phyloP scores from a whole-genome alignment of 2,888 invertebrate species.

The Chymomyza procnemis region DNA sequence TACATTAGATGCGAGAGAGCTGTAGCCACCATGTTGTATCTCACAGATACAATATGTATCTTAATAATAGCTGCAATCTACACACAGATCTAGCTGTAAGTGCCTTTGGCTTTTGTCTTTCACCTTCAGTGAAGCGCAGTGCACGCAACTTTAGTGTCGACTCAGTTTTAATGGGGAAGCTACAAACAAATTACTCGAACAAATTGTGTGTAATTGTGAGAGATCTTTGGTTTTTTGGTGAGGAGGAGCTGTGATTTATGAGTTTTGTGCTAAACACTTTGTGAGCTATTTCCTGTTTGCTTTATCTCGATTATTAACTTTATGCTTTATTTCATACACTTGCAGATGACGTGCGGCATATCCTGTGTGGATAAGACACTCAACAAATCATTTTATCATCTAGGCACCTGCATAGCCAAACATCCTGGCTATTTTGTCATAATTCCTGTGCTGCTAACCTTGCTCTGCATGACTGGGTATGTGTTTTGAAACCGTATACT shows the following conservation, averaged over 20 bases:
- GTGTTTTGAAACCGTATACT: too few relatives aligned
- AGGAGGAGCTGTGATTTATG: background rate
- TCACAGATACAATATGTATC: constrained; percentile 15
- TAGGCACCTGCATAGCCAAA: constrained; percentile 88
- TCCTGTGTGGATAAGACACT: constrained; percentile 89
- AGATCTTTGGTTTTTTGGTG: background rate
- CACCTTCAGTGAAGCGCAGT: constrained; percentile 52
- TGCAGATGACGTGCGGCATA: constrained; percentile 86
- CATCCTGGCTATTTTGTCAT: constrained; percentile 94
- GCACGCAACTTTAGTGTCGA: constrained; percentile 34
- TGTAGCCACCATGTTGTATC: constrained; percentile 15
- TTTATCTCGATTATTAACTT: background rate
- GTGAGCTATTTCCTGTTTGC: too few relatives aligned
- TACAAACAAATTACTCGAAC: background rate
- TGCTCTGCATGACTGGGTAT: constrained; percentile 89
- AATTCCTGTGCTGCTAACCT: constrained; percentile 88
- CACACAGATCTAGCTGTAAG: background rate
- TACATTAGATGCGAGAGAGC: background rate
- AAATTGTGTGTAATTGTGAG: background rate
- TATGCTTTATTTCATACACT: constrained; percentile 16
- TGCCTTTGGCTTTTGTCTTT: constrained; percentile 39
- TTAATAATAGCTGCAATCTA: constrained; percentile 42
- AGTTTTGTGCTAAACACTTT: background rate
- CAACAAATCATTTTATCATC: constrained; percentile 88
- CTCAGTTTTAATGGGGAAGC: constrained; percentile 8